Evolutionary conservation across 2,797 vertebrate genomes (phyloP), one percentile per base, ranked within the genome.

Genomic region (Poeciliopsis turneri): DNA sequence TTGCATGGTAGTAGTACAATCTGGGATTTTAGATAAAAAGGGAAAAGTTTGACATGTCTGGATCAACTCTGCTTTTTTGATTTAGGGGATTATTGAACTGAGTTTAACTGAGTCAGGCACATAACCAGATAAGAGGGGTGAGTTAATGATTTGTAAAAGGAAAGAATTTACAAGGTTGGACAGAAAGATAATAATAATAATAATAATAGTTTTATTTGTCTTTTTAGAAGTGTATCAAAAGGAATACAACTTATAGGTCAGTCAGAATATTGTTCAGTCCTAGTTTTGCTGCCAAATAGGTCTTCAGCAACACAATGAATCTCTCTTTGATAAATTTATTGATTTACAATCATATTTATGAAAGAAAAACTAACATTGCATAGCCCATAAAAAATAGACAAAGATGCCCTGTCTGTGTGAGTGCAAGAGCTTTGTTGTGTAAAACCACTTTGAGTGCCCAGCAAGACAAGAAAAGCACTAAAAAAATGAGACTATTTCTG

Each of bases 391-490:
- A 28, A 61, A 33, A 33, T 33, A 33, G 59, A 23, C 61, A 39
- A 66, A 66, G 61, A 39, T 68, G 64, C 11, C 25, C 36, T 25
- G 61, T 68, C 36, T 68, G 36, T 20, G 11, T 68, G 64, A 68
- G 64, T 39, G 64, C 36, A 41, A 36, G 20, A 4, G 64, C 36
- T 36, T 68, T 68, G 10, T 39, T 23, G 33, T 12, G 20, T 39
- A 66, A 66, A 66, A 66, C 33, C 64, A 25, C 64, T 41, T 41
- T 39, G 64, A 68, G 33, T 25, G 20, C 64, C 23, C 20, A 23
- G 64, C 15, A 66, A 39, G 16, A 39, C 33, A 39, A 66, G 64
- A 39, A 39, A 66, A 66, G 64, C 64, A 68, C 64, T 68, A 68
- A 25, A 41, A 39, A 68, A 39, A 39, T 41, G 18, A 20, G 33